phyloP scores from a whole-genome alignment of 2,888 invertebrate species.

The Stenichneumon culpator region DNA sequence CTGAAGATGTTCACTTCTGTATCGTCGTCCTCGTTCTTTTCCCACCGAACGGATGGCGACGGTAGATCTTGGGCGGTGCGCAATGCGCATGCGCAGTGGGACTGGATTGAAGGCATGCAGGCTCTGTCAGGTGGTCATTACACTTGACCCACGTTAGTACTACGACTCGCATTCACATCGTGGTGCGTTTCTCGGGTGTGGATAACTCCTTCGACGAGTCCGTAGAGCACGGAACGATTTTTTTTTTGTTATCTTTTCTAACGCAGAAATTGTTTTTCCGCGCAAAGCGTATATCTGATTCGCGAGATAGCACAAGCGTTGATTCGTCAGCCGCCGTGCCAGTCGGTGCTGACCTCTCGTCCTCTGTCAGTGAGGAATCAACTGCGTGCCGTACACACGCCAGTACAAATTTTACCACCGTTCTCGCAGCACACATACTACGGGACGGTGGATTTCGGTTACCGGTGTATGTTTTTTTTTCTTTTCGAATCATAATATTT shows the following conservation, averaged over 20 bases:
- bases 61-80: background rate
- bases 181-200: background rate
- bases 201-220: background rate
- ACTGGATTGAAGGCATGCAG: background rate
- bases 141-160: background rate
- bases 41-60: background rate
- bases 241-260: background rate
- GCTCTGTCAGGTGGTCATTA: constrained; percentile 30
- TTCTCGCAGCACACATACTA: background rate
- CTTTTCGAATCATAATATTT: background rate
- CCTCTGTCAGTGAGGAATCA: constrained; percentile 35
- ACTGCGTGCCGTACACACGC: constrained; percentile 19
- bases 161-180: background rate
- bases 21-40: background rate
- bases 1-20: background rate
- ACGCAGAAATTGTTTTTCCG: background rate
- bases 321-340: constrained; percentile 7
- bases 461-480: constrained; percentile 18
- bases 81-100: background rate
- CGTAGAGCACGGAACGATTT: background rate
- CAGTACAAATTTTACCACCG: constrained; percentile 44
- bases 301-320: background rate
- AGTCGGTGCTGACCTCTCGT: constrained; percentile 62
- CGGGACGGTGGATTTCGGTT: background rate
- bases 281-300: background rate